phyloP scores from a whole-genome alignment of 2,797 vertebrate genomes.

The Etheostoma nigrum region DNA sequence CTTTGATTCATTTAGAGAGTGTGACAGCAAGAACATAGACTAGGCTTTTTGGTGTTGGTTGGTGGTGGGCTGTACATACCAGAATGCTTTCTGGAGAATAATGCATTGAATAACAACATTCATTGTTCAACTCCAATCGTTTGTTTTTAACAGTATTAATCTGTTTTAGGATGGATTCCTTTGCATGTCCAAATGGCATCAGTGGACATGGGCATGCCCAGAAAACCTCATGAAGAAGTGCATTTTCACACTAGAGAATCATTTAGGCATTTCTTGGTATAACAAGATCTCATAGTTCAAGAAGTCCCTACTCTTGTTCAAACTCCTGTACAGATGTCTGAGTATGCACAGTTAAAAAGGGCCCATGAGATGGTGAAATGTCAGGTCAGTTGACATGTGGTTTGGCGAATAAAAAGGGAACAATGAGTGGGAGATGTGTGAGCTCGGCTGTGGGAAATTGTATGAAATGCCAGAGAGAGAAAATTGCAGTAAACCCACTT shows the following conservation, averaged over 20 bases:
- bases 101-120: neutral
- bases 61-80: constrained; percentile 6
- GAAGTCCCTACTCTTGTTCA: neutral
- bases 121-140: neutral
- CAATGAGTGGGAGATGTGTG: constrained; percentile 40
- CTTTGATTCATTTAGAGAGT: constrained; percentile 17
- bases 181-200: neutral
- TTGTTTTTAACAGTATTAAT: neutral
- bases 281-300: constrained; percentile 5
- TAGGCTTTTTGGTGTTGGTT: constrained; percentile 16
- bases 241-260: neutral
- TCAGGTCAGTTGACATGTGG: constrained; percentile 50
- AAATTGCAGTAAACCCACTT: constrained; percentile 18
- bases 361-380: constrained; percentile 52
- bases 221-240: neutral
- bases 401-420: constrained; percentile 6
- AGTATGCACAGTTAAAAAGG: constrained; percentile 7
- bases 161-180: neutral
- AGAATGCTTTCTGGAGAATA: neutral
- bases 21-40: constrained; percentile 26
- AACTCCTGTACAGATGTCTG: neutral
- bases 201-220: neutral
- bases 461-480: constrained; percentile 28
- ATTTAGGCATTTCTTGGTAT: neutral
- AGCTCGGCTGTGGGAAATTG: constrained; percentile 36